Evolutionary conservation across 2,113 vertebrate genomes (phyloP).

Genomic region (Isichthys henryi): DNA sequence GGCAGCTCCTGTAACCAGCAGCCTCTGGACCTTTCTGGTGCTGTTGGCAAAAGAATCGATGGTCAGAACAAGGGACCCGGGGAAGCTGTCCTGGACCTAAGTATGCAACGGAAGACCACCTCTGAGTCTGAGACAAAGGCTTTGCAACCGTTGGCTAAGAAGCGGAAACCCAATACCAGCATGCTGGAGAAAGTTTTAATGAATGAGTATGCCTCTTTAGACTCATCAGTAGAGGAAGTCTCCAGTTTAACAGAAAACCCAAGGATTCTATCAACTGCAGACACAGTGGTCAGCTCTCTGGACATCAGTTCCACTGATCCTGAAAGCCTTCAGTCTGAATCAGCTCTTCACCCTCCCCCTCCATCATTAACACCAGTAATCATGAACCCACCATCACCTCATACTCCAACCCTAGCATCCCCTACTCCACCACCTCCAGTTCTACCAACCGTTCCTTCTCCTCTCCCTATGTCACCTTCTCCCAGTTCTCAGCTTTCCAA

Average conservation of each 20-base stretch:
- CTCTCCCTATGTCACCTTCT: slow-evolving; percentile 60
- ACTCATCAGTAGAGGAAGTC: slow-evolving; percentile 50
- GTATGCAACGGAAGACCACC: slow-evolving; percentile 70
- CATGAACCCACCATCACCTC: slow-evolving; percentile 69
- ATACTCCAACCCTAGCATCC: slow-evolving; percentile 64
- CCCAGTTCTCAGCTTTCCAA: slow-evolving; percentile 71
- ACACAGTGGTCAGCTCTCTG: slow-evolving; percentile 22
- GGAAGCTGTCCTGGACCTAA: slow-evolving; percentile 86
- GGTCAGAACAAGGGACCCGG: slow-evolving; percentile 54
- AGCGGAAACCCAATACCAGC: slow-evolving; percentile 90
- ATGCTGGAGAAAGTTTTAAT: slow-evolving; percentile 94
- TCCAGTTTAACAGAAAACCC: slow-evolving; percentile 37
- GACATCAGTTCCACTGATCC: slow-evolving; percentile 47
- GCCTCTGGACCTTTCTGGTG: slow-evolving; percentile 86
- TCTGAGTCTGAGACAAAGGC: slow-evolving; percentile 63
- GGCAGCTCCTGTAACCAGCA: slow-evolving; percentile 91
- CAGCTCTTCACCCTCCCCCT: slow-evolving; percentile 67
- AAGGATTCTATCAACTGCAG: slow-evolving; percentile 34
- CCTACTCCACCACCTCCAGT: slow-evolving; percentile 80
- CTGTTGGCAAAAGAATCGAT: slow-evolving; percentile 66
- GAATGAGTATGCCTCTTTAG: slow-evolving; percentile 78
- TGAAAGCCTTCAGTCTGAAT: slow-evolving; percentile 45
- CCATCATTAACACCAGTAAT: slow-evolving; percentile 73
- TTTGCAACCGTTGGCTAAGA: slow-evolving; percentile 57
- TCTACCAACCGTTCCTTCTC: slow-evolving; percentile 68